A percentile compares a stretch with the other conserved stretches of the same genome.
Evolutionary conservation across 2,113 vertebrate genomes (phyloP).

Genomic region (Benthochromis sp.): DNA sequence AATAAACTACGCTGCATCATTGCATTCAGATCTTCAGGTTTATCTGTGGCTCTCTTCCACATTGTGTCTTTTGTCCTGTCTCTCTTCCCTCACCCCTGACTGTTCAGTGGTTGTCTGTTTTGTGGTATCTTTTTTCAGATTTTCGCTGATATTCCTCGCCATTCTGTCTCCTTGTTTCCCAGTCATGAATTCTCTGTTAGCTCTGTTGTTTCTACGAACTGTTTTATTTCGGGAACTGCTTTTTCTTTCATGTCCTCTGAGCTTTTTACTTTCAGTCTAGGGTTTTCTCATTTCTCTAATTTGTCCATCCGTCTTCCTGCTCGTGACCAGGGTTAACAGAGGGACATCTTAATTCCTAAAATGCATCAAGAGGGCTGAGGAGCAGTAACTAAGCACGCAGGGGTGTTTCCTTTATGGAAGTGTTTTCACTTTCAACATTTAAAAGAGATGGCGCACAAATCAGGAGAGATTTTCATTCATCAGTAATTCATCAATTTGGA

Average conservation of each 20-base stretch:
- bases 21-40: background rate
- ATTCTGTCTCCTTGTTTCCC: background rate
- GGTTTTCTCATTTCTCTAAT: background rate
- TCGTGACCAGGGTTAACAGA: background rate
- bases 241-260: background rate
- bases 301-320: background rate
- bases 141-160: background rate
- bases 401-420: background rate
- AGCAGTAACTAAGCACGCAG: background rate
- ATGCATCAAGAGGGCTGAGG: background rate
- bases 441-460: background rate
- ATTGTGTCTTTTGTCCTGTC: background rate
- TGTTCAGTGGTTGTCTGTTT: background rate
- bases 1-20: background rate
- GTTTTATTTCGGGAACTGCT: background rate
- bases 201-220: background rate
- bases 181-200: background rate
- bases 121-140: accelerated
- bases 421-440: background rate
- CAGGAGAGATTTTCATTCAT: background rate
- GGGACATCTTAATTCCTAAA: background rate
- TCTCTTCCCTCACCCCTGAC: background rate
- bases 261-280: background rate
- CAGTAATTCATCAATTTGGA: background rate
- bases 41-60: background rate